Evolutionary conservation across 2,113 vertebrate species (phyloP).

Genomic region (Todiramphus saurophagus): DNA sequence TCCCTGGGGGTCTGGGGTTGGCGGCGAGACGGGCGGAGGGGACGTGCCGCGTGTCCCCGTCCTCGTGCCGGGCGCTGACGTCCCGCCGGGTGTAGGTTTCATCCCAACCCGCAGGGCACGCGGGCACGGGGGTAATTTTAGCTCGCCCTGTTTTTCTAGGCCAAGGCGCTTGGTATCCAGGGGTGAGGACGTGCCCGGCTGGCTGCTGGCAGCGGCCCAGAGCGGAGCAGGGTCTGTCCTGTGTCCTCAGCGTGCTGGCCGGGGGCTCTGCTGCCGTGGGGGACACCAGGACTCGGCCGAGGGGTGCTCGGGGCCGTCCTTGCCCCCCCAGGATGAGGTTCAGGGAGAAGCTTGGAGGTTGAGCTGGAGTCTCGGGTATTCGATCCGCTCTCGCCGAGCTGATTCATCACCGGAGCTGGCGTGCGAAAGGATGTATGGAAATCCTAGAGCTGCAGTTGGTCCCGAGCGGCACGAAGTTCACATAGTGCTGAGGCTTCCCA

Average conservation of each 20-base stretch:
- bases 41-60: accelerated
- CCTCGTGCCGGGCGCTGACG: not conserved
- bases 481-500: not conserved
- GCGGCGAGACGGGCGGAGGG: accelerated
- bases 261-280: accelerated
- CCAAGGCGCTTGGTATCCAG: not conserved
- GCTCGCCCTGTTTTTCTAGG: not conserved
- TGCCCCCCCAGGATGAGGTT: accelerated
- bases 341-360: not conserved
- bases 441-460: not conserved
- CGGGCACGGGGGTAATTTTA: not conserved
- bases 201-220: not conserved
- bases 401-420: not conserved
- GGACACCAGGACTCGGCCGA: not conserved
- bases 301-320: accelerated
- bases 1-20: not conserved
- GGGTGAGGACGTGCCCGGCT: accelerated
- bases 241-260: accelerated
- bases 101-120: not conserved
- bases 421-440: not conserved
- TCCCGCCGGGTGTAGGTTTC: not conserved
- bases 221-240: not conserved
- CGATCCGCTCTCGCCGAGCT: accelerated
- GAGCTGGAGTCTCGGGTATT: accelerated
- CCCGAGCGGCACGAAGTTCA: not conserved